phyloP scores from a whole-genome alignment of 1,140 invertebrate genomes.

The Drosophila kanapiae region DNA sequence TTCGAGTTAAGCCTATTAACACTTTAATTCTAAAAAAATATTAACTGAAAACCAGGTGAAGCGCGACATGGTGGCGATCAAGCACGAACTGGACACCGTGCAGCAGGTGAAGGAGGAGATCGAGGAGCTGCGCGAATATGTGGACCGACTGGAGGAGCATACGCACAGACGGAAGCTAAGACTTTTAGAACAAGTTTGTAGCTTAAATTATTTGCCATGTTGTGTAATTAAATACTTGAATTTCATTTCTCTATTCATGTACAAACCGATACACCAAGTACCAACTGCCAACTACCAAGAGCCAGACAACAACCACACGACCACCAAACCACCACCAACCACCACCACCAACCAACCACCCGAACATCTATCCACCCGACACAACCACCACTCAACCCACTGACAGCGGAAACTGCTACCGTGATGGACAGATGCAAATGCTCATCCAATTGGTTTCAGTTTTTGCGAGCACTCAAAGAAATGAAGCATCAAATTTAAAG shows the following conservation, averaged over 20 bases:
- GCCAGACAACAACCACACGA: conserved; percentile 45
- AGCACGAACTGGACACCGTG: conserved; percentile 96
- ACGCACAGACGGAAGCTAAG: conserved; percentile 93
- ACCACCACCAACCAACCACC: conserved; percentile 27
- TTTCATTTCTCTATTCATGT: conserved; percentile 85
- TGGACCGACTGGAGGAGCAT: conserved; percentile 95
- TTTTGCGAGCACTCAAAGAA: conserved; percentile 29
- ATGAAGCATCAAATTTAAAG: background rate
- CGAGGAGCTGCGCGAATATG: conserved; percentile 95
- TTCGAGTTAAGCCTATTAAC: background rate
- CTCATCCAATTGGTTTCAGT: conserved; percentile 28
- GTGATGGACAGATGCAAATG: conserved; percentile 35
- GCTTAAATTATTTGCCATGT: conserved; percentile 86
- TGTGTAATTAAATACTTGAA: conserved; percentile 85
- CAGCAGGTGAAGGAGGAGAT: conserved; percentile 97
- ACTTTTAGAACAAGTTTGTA: conserved; percentile 94
- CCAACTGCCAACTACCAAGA: conserved; percentile 50
- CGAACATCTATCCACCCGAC: conserved; percentile 24
- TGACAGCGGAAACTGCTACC: conserved; percentile 36
- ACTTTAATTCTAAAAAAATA: background rate
- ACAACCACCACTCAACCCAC: conserved; percentile 41
- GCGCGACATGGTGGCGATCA: conserved; percentile 96
- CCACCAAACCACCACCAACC: conserved; percentile 31
- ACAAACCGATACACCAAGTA: conserved; percentile 77
- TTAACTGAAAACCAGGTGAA: conserved; percentile 88